Evolutionary conservation across 2,888 invertebrate genomes (phyloP).

Genomic region (Agonopterix subpropinquella): DNA sequence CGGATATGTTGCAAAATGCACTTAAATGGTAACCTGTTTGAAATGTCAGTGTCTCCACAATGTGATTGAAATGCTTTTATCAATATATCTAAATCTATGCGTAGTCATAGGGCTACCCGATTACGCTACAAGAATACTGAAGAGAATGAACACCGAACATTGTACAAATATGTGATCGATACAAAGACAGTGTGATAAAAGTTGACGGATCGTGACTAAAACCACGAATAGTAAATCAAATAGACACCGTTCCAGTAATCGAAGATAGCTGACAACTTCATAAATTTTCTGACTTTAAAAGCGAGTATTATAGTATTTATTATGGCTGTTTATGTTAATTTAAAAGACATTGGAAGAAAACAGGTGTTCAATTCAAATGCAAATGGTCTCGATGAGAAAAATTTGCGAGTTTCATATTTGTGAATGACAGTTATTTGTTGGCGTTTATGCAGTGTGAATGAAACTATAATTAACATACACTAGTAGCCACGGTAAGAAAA

Average conservation of each 20-base stretch:
- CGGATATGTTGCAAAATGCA: conserved; percentile 33
- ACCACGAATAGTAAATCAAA: too few relatives aligned
- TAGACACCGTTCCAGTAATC: too few relatives aligned
- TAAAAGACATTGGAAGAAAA: background rate
- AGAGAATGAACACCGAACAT: conserved; percentile 12
- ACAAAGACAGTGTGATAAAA: too few relatives aligned
- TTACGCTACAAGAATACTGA: conserved; percentile 29
- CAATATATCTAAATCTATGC: conserved; percentile 35
- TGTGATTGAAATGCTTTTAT: conserved; percentile 40
- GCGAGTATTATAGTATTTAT: too few relatives aligned
- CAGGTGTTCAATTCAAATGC: conserved; percentile 18
- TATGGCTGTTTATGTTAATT: background rate
- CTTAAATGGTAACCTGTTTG: conserved; percentile 41
- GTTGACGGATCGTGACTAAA: too few relatives aligned
- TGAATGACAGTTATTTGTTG: conserved; percentile 27
- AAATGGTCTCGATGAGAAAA: conserved; percentile 11
- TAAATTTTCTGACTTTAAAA: too few relatives aligned
- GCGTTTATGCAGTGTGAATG: conserved; percentile 22
- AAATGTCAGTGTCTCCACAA: conserved; percentile 39
- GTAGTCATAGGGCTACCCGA: conserved; percentile 24
- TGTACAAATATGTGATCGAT: too few relatives aligned
- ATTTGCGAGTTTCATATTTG: conserved; percentile 20
- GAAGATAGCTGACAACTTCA: too few relatives aligned
- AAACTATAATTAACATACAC: conserved; percentile 25
- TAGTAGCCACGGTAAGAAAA: conserved; percentile 13